Base-by-base conservation (phyloP, 1,140 invertebrate species). In the Oryctes rhinoceros region DNA sequence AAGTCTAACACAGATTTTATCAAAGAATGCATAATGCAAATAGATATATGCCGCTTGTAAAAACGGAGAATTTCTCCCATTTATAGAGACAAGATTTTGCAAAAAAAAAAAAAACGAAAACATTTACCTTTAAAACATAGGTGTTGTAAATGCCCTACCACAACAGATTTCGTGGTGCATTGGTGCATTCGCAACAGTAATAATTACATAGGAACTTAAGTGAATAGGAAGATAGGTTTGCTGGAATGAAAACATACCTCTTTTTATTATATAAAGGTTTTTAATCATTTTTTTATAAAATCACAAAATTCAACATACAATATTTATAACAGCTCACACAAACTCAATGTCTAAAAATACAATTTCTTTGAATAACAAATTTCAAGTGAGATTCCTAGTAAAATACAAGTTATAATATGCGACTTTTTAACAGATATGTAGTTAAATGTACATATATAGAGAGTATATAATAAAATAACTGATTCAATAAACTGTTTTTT, bases 221-320 rank as follows among this genome's bases (percentile, higher is more conserved):
- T 30, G 24, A 30, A 30, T 30, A 30, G 24, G 24, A 30, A 10
- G 39, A 10, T 44, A 44, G 39, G 39, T 44, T 20, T 48, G 35
- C 18, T 77, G 24, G 13, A 10, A 37, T 78, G 24, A 78, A 35
- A 78, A 49, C 6, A 79, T 15, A 10, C 24, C 18, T 47, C 44
- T 30, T 48, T 65, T 13, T 65, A 75, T 80, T 80, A 76, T 77
- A 78, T 80, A 80, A 80, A 80, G 49, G 71, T 77, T 47, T 47
- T 74, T 80, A 74, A 49, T 49, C 77, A 76, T 78, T 80, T 80
- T 80, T 78, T 78, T 80, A 80, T 80, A 80, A 80, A 80, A 80
- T 80, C 79, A 80, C 79, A 80, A 80, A 80, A 78, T 79, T 80
- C 79, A 80, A 80, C 79, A 80, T 80, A 67, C 76, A 77, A 77